Conservation (phyloP, 2,797 vertebrate genomes). For the Moxostoma hubbsi region DNA sequence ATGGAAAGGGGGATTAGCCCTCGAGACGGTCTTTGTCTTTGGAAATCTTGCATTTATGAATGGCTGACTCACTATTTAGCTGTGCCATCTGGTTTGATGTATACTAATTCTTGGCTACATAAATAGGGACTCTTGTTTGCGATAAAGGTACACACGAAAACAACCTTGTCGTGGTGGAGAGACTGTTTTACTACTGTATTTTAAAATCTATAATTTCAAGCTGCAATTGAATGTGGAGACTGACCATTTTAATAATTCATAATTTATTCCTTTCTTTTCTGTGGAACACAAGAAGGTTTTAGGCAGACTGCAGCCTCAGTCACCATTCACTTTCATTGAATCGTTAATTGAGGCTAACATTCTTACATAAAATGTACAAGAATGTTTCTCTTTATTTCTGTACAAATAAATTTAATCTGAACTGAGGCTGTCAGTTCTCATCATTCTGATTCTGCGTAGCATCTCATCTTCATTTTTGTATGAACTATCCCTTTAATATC, state of each 20-base stretch:
- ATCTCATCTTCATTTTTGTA: too few species aligned
- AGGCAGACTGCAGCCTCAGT: too few species aligned
- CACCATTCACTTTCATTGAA: too few species aligned
- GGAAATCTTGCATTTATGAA: conserved; percentile 83
- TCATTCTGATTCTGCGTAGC: too few species aligned
- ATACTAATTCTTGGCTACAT: conserved; percentile 45
- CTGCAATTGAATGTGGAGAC: neutral
- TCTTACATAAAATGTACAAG: too few species aligned
- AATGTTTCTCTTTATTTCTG: too few species aligned
- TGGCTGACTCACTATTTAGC: conserved; percentile 82
- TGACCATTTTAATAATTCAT: neutral
- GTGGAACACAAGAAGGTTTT: too few species aligned
- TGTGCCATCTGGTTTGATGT: conserved; percentile 85
- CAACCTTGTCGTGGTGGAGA: conserved; percentile 36
- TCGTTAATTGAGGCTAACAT: too few species aligned
- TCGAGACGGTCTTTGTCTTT: conserved; percentile 88
- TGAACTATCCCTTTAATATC: neutral
- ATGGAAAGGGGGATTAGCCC: conserved; percentile 67
- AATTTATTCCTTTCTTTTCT: too few species aligned
- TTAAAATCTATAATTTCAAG: conserved; percentile 22
- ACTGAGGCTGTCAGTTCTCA: too few species aligned
- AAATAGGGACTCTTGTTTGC: conserved; percentile 73
- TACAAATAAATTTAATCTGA: too few species aligned
- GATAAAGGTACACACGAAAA: conserved; percentile 51
- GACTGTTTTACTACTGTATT: conserved; percentile 4